phyloP scores from a whole-genome alignment of 2,113 vertebrate genomes.

The Macaca mulatta region DNA sequence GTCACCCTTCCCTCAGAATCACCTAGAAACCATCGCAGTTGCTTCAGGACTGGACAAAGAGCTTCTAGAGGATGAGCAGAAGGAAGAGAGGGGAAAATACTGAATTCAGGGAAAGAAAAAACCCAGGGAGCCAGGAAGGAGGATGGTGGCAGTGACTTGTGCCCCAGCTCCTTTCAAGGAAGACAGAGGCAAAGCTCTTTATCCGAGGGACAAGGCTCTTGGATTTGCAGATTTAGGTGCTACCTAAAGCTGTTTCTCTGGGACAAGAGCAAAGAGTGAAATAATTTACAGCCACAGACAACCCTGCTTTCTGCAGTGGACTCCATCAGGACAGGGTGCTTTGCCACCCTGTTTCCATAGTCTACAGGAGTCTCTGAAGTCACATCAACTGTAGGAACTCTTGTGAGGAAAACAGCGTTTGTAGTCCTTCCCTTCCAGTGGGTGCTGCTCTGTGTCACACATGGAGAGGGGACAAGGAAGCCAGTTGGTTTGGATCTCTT shows the following conservation, averaged over 20 bases:
- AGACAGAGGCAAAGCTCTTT: neutral
- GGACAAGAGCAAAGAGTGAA: neutral
- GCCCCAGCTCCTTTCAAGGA: neutral
- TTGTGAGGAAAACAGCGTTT: neutral
- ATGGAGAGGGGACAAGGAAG: neutral
- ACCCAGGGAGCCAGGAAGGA: neutral
- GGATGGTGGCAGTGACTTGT: accelerated
- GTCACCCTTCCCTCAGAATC: neutral
- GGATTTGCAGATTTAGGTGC: no score
- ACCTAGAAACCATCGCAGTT: neutral
- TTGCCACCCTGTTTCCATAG: neutral
- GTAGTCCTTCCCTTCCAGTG: neutral
- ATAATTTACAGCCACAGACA: no score
- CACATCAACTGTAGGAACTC: neutral
- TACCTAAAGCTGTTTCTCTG: neutral
- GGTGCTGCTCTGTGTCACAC: neutral
- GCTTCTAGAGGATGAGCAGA: neutral
- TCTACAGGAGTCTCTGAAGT: neutral
- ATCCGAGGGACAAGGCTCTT: no score
- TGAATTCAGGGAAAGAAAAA: neutral
- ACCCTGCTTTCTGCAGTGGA: neutral
- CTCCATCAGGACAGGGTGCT: accelerated
- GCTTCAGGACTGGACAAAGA: neutral
- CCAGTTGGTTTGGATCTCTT: neutral
- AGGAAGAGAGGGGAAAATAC: neutral